A percentile compares a stretch with the other conserved stretches of the same genome.
These are phyloP conservation scores for Drosophila quinaria DNA, from an alignment of 2,888 invertebrate genomes.

Conservation along the genomic window DNA sequence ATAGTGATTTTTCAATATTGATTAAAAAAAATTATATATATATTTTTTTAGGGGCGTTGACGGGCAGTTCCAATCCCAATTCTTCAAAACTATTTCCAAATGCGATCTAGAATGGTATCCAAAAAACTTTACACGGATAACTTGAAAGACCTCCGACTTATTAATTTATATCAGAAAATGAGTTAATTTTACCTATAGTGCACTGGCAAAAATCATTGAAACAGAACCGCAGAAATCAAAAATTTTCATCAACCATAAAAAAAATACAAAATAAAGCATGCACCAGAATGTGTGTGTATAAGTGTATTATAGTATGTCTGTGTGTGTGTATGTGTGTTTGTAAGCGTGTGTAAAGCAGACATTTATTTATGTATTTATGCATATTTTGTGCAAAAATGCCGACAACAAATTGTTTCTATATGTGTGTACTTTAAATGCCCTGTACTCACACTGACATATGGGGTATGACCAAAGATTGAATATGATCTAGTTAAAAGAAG, in stretches of 20 bases:
- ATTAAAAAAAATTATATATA: too few relatives aligned
- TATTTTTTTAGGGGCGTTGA: too few relatives aligned
- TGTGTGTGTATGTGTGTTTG: constrained; percentile 26
- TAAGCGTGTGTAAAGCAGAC: constrained; percentile 40
- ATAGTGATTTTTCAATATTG: too few relatives aligned
- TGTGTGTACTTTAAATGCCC: constrained; percentile 25
- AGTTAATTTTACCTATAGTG: too few relatives aligned
- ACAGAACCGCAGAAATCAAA: constrained; percentile 68
- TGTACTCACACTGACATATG: neutral
- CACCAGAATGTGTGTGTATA: constrained; percentile 2
- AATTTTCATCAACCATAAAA: constrained; percentile 33
- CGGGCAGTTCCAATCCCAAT: too few relatives aligned
- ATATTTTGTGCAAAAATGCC: constrained; percentile 70
- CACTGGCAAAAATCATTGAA: constrained; percentile 60
- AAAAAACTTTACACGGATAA: too few relatives aligned
- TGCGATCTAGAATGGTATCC: too few relatives aligned
- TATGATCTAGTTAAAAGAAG: too few relatives aligned
- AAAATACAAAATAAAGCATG: constrained; percentile 7
- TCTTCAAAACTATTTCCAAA: too few relatives aligned
- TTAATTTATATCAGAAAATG: too few relatives aligned
- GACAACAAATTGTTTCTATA: constrained; percentile 42
- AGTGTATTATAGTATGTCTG: constrained; percentile 3
- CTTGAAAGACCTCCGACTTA: too few relatives aligned
- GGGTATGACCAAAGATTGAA: too few relatives aligned
- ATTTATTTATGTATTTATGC: constrained; percentile 78